These are phyloP conservation scores for Philaenus spumarius DNA, from an alignment of 1,140 invertebrate species.

Conservation along the genomic window DNA sequence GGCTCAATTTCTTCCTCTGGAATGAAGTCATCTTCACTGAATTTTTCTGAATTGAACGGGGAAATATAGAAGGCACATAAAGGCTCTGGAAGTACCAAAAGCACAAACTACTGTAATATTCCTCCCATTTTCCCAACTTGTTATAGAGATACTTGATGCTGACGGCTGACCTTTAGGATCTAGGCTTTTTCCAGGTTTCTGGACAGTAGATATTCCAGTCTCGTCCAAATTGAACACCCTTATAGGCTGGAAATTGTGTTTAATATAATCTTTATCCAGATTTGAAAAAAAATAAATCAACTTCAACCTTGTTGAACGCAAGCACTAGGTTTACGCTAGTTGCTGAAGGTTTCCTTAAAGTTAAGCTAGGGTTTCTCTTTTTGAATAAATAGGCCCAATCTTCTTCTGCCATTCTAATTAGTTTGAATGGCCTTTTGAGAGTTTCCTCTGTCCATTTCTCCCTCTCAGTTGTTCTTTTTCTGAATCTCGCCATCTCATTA, in stretches of 20 bases:
- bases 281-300: neutral
- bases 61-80: no score
- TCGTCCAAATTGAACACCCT: conserved; percentile 39
- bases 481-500: no score
- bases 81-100: no score
- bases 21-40: conserved; percentile 36
- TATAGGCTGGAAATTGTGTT: conserved; percentile 30
- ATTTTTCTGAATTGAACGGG: conserved; percentile 36
- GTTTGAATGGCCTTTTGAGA: no score
- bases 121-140: conserved; percentile 32
- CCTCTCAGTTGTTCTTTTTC: no score
- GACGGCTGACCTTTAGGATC: conserved; percentile 17
- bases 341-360: no score
- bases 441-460: no score
- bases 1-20: conserved; percentile 21
- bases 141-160: conserved; percentile 25
- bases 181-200: conserved; percentile 26
- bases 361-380: no score
- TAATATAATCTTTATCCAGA: conserved; percentile 25
- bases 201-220: conserved; percentile 37
- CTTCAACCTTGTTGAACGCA: no score
- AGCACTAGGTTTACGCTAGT: no score
- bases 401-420: no score
- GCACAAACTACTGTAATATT: conserved; percentile 29
- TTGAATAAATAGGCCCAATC: no score